A percentile compares a stretch with the other conserved stretches of the same genome.
Conservation (phyloP, 35 echinoderm and acorn worm species). For the Patiria miniata region DNA sequence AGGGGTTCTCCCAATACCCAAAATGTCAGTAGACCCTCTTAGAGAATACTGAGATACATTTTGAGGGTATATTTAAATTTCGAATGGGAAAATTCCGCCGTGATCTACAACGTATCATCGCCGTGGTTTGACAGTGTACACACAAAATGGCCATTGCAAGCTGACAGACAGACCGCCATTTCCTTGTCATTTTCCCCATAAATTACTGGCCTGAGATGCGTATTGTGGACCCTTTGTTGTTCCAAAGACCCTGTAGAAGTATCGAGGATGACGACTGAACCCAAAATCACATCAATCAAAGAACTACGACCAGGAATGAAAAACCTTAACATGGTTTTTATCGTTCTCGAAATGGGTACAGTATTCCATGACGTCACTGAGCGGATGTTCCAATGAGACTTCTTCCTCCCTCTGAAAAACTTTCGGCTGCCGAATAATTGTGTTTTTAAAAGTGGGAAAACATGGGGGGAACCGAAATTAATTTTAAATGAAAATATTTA, state of each 20-base stretch:
- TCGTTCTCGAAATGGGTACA: constrained; percentile 97
- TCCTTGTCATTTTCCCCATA: background rate
- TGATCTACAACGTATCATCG: too few relatives aligned
- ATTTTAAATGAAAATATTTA: too few relatives aligned
- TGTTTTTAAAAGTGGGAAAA: too few relatives aligned
- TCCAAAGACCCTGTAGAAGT: background rate
- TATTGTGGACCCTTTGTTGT: background rate
- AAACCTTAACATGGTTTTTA: constrained; percentile 86
- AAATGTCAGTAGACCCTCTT: too few relatives aligned
- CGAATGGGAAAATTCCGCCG: too few relatives aligned
- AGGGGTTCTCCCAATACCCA: too few relatives aligned
- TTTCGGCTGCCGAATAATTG: too few relatives aligned
- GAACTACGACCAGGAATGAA: constrained; percentile 96
- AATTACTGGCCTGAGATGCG: background rate
- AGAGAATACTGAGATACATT: too few relatives aligned
- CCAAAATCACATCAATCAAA: constrained; percentile 80
- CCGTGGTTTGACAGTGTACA: too few relatives aligned
- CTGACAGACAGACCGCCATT: background rate
- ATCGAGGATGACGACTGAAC: constrained; percentile 74
- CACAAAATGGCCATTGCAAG: background rate
- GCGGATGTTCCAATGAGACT: background rate
- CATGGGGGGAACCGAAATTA: too few relatives aligned
- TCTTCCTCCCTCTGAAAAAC: background rate
- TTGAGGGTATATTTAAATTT: too few relatives aligned
- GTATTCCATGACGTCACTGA: background rate